Evolutionary conservation across 30 jellyfish, hydroid and myxozoan genomes (phyloP).

Genomic region (Hydractinia symbiolongicarpus): DNA sequence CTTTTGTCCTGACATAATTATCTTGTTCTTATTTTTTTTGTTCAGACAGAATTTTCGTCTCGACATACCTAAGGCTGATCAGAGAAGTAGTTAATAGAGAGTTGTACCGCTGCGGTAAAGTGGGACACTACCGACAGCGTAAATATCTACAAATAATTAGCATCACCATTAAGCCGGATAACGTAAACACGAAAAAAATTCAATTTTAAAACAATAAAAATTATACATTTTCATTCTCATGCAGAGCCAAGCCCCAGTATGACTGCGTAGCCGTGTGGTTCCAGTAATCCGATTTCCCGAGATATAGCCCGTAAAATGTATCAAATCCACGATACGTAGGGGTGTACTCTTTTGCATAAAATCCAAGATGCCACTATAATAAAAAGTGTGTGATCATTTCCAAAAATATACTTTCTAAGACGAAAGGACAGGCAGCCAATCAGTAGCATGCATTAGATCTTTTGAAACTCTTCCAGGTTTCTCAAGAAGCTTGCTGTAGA

Average conservation of each 20-base stretch:
- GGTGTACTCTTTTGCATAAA: conserved; percentile 54
- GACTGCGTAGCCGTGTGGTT: conserved; percentile 62
- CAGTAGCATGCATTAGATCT: conserved; percentile 72
- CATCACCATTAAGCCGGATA: too few relatives aligned
- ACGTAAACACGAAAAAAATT: too few relatives aligned
- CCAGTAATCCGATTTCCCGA: conserved; percentile 89
- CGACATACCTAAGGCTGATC: too few relatives aligned
- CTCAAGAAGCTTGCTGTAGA: conserved; percentile 58
- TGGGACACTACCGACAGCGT: too few relatives aligned
- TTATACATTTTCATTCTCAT: conserved; percentile 59
- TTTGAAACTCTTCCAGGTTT: conserved; percentile 67
- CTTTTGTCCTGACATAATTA: too few relatives aligned
- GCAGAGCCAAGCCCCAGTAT: conserved; percentile 79
- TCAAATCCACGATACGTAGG: conserved; percentile 88
- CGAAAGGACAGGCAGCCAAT: conserved; percentile 58
- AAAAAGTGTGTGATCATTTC: neutral
- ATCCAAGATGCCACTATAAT: conserved; percentile 76
- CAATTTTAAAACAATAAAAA: neutral
- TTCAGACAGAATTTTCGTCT: too few relatives aligned
- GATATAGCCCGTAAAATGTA: conserved; percentile 69
- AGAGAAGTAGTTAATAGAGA: too few relatives aligned
- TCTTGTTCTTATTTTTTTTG: too few relatives aligned
- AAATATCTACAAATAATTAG: too few relatives aligned
- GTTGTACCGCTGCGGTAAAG: too few relatives aligned
- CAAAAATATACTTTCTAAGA: neutral